Conservation (phyloP, 2,888 invertebrate genomes). For the Drosophila kanekoi region DNA sequence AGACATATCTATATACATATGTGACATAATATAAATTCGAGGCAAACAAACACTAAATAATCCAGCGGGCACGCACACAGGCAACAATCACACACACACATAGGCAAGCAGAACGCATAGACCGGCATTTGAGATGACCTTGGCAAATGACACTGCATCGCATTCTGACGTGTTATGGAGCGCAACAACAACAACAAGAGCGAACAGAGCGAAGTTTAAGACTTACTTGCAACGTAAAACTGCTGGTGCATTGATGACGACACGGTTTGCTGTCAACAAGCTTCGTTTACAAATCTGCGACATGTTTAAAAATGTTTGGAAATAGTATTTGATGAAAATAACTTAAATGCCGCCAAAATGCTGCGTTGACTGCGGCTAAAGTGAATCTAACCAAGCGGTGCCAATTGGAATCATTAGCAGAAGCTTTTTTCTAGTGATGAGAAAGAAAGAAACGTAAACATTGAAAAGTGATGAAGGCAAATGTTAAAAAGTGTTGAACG, state of each 20-base stretch:
- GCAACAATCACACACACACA: conserved; percentile 22
- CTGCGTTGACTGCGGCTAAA: conserved; percentile 20
- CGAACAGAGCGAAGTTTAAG: not conserved
- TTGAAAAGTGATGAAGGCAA: conserved; percentile 1
- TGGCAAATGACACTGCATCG: conserved; percentile 71
- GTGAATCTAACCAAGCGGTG: conserved; percentile 34
- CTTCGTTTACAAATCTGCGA: conserved; percentile 67
- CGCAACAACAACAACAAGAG: conserved; percentile 7
- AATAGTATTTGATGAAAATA: conserved; percentile 24
- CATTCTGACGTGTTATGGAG: conserved; percentile 51
- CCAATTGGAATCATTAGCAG: conserved; percentile 34
- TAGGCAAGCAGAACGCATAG: conserved; percentile 2
- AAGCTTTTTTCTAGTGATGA: conserved; percentile 38
- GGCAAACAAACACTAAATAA: conserved; percentile 24
- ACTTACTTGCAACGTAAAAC: conserved; percentile 69
- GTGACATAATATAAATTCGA: conserved; percentile 59
- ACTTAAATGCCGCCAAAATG: conserved; percentile 46
- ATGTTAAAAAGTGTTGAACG: not conserved
- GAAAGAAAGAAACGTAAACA: not conserved
- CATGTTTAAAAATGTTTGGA: conserved; percentile 44
- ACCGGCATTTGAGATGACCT: conserved; percentile 73
- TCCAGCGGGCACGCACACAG: conserved; percentile 18
- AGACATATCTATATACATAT: conserved; percentile 8
- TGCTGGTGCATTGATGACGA: conserved; percentile 50
- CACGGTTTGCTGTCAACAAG: conserved; percentile 60